These are phyloP conservation scores for Abrostola tripartita DNA, from an alignment of 2,888 invertebrate genomes.

Conservation along the genomic window DNA sequence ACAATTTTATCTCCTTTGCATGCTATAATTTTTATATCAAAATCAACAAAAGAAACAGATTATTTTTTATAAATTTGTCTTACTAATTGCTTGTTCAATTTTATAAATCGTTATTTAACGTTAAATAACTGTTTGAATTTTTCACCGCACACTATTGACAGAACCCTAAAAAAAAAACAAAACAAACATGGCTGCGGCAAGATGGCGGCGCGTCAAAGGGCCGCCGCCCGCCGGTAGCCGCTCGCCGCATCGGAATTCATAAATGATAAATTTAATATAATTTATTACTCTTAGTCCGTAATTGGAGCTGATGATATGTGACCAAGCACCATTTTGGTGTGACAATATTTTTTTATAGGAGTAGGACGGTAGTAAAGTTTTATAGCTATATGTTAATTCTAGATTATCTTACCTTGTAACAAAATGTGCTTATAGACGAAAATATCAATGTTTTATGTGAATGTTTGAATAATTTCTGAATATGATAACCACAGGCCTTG, in stretches of 20 bases:
- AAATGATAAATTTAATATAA: constrained; percentile 88
- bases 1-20: too few species aligned
- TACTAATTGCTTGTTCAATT: constrained; percentile 28
- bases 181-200: constrained; percentile 81
- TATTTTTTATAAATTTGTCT: not conserved
- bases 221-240: constrained; percentile 85
- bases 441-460: constrained; percentile 39
- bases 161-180: constrained; percentile 76
- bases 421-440: constrained; percentile 43
- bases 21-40: not conserved
- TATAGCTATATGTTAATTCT: constrained; percentile 55
- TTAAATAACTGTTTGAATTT: constrained; percentile 54
- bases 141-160: constrained; percentile 38
- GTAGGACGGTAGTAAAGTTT: constrained; percentile 54
- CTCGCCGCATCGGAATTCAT: constrained; percentile 80
- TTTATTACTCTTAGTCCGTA: constrained; percentile 76
- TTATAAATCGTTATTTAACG: constrained; percentile 56
- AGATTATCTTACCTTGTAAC: constrained; percentile 48
- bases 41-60: too few species aligned
- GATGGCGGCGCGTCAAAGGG: constrained; percentile 83
- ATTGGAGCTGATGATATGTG: constrained; percentile 68
- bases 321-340: constrained; percentile 63
- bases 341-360: constrained; percentile 57
- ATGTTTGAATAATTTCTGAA: constrained; percentile 30
- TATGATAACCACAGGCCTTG: constrained; percentile 21